These are phyloP conservation scores for Entomobrya proxima DNA, from an alignment of 2,888 invertebrate species.

Conservation along the genomic window DNA sequence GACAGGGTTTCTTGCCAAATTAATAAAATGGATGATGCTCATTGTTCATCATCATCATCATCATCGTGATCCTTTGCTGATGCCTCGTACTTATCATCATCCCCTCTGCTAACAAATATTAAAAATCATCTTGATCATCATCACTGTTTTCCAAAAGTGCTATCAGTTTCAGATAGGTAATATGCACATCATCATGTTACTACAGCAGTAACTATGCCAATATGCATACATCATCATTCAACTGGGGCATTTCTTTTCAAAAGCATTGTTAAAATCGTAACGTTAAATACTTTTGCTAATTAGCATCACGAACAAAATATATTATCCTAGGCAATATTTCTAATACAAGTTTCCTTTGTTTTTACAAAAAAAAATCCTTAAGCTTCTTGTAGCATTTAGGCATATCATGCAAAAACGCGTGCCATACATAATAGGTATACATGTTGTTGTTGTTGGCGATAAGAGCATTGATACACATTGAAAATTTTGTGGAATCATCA, in stretches of 20 bases:
- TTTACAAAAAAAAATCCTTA: neutral
- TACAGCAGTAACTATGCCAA: too few relatives aligned
- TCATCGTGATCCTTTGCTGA: neutral
- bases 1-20: constrained; percentile 52
- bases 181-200: neutral
- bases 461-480: neutral
- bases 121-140: constrained; percentile 1
- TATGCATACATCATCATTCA: too few relatives aligned
- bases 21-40: constrained; percentile 44
- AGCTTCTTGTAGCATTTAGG: neutral
- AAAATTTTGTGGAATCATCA: neutral
- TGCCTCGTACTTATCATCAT: too few relatives aligned
- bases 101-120: constrained; percentile 8
- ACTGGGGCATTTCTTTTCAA: constrained; percentile 16
- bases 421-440: neutral
- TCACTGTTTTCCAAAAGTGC: constrained; percentile 34
- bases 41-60: constrained; percentile 2
- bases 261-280: constrained; percentile 15
- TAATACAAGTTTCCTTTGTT: neutral
- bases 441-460: neutral
- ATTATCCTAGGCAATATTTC: neutral
- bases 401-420: constrained; percentile 4
- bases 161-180: constrained; percentile 28
- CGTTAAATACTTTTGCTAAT: constrained; percentile 43
- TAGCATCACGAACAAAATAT: constrained; percentile 41